Percentiles rank a stretch among this genome's conserved stretches.
These are phyloP conservation scores for Tapirus terrestris DNA, from an alignment of 2,113 vertebrate species.

Conservation along the genomic window DNA sequence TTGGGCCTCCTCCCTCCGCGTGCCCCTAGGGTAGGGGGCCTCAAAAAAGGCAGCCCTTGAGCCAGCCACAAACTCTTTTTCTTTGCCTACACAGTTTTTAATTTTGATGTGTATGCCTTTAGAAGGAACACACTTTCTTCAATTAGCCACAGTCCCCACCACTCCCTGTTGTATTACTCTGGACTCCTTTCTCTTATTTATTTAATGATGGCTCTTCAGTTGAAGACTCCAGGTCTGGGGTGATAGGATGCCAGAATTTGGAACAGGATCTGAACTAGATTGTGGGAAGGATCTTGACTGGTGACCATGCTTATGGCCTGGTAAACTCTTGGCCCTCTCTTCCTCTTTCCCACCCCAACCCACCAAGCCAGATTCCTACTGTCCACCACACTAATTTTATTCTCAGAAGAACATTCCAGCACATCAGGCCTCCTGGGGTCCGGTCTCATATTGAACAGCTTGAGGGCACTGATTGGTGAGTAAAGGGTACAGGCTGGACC, in stretches of 20 bases:
- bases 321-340: background rate
- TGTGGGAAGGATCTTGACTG: background rate
- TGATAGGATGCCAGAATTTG: background rate
- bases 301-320: background rate
- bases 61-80: background rate
- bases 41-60: background rate
- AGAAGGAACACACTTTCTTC: background rate
- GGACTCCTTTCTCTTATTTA: background rate
- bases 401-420: background rate
- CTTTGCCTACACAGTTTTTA: background rate
- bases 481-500: background rate
- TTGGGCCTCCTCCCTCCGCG: background rate
- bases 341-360: background rate
- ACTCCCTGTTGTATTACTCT: background rate
- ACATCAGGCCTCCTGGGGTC: background rate
- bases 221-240: background rate
- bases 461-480: background rate
- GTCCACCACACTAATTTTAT: background rate
- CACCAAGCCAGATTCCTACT: slow-evolving; percentile 44
- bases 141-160: background rate
- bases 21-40: background rate
- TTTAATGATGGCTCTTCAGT: background rate
- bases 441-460: background rate
- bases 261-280: background rate
- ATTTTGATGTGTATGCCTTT: background rate